phyloP scores from a whole-genome alignment of 2,113 vertebrate genomes.

The Saccopteryx leptura region DNA sequence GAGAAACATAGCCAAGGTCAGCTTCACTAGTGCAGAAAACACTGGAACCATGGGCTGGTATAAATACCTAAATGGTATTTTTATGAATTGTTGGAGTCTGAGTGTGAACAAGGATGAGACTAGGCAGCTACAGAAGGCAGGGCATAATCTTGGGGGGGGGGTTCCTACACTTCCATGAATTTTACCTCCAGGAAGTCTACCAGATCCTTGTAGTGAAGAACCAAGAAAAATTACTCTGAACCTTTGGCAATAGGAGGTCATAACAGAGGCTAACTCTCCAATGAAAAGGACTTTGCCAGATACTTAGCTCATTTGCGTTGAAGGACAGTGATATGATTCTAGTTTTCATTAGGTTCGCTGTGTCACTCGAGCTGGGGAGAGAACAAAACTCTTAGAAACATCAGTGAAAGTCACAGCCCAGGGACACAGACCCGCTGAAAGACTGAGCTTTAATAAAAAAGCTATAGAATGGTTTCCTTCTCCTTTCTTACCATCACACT shows the following conservation, averaged over 20 bases:
- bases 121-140: not conserved
- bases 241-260: not conserved
- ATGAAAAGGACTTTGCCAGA: not conserved
- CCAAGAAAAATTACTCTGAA: not conserved
- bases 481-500: not conserved
- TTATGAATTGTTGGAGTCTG: not conserved
- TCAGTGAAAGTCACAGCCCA: not conserved
- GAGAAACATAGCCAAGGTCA: not conserved
- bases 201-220: not conserved
- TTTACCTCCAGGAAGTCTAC: not conserved
- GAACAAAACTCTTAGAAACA: not conserved
- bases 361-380: not conserved
- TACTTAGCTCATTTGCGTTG: not conserved
- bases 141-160: not conserved
- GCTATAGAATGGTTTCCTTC: not conserved
- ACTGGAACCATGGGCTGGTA: not conserved
- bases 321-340: not conserved
- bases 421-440: not conserved
- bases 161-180: not conserved
- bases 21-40: not conserved
- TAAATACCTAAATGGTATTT: not conserved
- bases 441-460: not conserved
- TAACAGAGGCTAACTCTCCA: not conserved
- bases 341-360: not conserved
- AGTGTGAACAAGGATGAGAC: not conserved